phyloP scores from a whole-genome alignment of 2,113 vertebrate genomes.

The Ardeotis arabs region DNA sequence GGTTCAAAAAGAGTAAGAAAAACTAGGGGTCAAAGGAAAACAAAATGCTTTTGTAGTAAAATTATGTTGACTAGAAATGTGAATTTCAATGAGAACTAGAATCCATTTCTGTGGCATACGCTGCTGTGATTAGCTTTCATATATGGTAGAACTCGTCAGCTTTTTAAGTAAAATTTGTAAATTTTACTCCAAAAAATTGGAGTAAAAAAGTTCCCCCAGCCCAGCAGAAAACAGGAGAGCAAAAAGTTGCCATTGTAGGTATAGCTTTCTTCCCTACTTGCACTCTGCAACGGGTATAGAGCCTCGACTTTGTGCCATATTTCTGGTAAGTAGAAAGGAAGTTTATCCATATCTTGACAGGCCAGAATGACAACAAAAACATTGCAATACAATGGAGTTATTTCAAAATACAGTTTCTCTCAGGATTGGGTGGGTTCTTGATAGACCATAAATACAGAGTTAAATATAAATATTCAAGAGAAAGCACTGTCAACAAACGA shows the following conservation, averaged over 20 bases:
- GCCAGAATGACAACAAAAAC: neutral
- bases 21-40: neutral
- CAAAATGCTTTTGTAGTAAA: neutral
- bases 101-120: neutral
- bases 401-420: slow-evolving; percentile 1
- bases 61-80: neutral
- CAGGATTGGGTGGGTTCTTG: neutral
- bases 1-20: neutral
- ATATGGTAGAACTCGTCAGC: neutral
- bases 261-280: neutral
- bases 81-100: neutral
- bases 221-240: neutral
- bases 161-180: neutral
- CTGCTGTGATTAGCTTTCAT: neutral
- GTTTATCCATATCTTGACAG: neutral
- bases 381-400: neutral
- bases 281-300: neutral
- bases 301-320: neutral
- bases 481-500: neutral
- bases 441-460: neutral
- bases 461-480: neutral
- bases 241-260: neutral
- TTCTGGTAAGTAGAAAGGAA: slow-evolving; percentile 6
- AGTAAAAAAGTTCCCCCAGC: neutral
- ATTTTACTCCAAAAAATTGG: neutral